A percentile compares a stretch with the other conserved stretches of the same genome.
These are phyloP conservation scores for Drosophila tristis DNA, from an alignment of 1,140 invertebrate species.

Conservation along the genomic window DNA sequence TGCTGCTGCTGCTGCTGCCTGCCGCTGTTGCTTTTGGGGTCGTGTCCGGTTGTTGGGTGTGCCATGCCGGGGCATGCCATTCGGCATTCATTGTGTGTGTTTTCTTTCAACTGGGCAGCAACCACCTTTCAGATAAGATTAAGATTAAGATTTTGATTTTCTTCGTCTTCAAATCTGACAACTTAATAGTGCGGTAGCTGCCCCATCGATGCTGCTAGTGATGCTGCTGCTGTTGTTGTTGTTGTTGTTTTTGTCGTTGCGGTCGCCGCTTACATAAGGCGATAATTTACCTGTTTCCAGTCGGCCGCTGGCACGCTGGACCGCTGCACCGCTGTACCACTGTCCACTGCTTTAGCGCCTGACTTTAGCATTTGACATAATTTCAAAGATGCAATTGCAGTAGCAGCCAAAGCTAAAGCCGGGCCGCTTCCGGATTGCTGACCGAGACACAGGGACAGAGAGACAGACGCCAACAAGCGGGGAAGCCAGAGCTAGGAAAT, in stretches of 20 bases:
- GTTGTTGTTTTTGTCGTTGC: constrained; percentile 44
- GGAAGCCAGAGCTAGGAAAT: constrained; percentile 13
- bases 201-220: constrained; percentile 9
- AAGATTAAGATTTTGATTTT: constrained; percentile 8
- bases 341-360: not conserved
- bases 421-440: constrained; percentile 35
- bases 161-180: constrained; percentile 10
- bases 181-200: not conserved
- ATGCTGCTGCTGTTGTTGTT: constrained; percentile 2
- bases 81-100: not conserved
- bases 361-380: constrained; percentile 76
- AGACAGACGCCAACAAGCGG: too few relatives aligned
- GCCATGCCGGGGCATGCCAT: not conserved
- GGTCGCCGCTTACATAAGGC: constrained; percentile 72
- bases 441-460: too few relatives aligned
- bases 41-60: not conserved
- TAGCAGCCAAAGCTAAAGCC: constrained; percentile 1
- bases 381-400: constrained; percentile 63
- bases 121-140: constrained; percentile 9
- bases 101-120: constrained; percentile 1
- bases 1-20: not conserved
- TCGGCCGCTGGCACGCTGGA: constrained; percentile 16
- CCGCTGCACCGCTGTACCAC: constrained; percentile 31
- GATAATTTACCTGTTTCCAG: constrained; percentile 76
- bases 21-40: not conserved